phyloP scores from a whole-genome alignment of 2,113 vertebrate genomes.

The Prinia subflava region DNA sequence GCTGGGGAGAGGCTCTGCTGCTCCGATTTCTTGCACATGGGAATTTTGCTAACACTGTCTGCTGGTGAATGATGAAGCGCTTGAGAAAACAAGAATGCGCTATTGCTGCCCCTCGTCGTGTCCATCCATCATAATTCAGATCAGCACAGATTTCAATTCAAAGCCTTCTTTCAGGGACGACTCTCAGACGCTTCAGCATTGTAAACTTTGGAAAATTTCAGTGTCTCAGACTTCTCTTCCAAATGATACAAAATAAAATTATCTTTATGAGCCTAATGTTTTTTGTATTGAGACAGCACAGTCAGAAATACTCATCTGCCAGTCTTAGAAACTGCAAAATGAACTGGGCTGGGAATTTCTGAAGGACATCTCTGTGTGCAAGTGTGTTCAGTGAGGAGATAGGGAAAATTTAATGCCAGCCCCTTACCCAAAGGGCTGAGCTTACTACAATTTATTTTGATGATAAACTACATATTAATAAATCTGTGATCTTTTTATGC shows the following conservation, averaged over 20 bases:
- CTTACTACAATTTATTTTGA: neutral
- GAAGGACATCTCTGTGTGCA: neutral
- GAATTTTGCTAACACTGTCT: conserved; percentile 33
- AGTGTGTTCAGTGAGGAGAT: fast-evolving
- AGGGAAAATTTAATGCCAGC: neutral
- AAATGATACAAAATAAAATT: neutral
- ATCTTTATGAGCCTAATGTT: neutral
- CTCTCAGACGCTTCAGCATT: neutral
- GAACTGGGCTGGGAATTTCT: neutral
- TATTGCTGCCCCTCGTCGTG: neutral
- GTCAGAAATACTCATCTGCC: neutral
- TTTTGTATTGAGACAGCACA: neutral
- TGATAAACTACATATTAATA: neutral
- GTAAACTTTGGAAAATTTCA: neutral
- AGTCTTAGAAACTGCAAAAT: neutral
- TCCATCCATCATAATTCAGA: conserved; percentile 16
- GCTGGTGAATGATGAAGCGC: conserved; percentile 29
- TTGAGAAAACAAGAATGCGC: conserved; percentile 46
- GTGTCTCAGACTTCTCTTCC: neutral
- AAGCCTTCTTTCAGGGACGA: neutral
- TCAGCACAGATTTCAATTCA: neutral
- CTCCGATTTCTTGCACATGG: conserved; percentile 13
- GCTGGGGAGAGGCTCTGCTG: neutral
- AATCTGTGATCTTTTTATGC: neutral
- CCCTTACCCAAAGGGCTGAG: neutral